A percentile compares a stretch with the other conserved stretches of the same genome.
phyloP scores from a whole-genome alignment of 2,797 vertebrate species.

The Pipistrellus nathusii region DNA sequence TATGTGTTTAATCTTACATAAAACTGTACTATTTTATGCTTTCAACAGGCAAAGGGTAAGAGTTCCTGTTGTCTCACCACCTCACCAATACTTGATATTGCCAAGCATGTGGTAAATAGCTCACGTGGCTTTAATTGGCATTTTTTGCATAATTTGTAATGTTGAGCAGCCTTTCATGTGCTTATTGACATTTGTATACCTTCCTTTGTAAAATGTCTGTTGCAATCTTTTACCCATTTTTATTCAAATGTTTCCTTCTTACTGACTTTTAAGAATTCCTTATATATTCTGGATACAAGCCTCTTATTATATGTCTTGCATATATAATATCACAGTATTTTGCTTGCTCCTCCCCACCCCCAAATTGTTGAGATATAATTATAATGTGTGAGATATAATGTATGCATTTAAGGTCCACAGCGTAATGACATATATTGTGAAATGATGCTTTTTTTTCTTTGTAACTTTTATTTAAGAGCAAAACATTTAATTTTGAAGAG shows the following conservation, averaged over 20 bases:
- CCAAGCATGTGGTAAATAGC: background rate
- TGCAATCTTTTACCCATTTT: constrained; percentile 17
- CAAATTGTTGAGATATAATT: background rate
- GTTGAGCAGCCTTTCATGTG: background rate
- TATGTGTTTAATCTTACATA: background rate
- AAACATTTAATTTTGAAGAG: constrained; percentile 57
- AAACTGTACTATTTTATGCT: background rate
- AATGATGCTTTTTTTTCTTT: constrained; percentile 24
- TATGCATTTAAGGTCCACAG: background rate
- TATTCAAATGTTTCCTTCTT: constrained; percentile 37
- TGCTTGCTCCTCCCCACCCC: background rate
- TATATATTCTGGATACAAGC: background rate
- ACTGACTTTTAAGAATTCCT: background rate
- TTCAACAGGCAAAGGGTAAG: background rate
- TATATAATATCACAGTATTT: constrained; percentile 1
- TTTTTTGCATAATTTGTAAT: constrained; percentile 20
- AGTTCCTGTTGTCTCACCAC: background rate
- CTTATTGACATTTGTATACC: background rate
- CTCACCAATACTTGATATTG: background rate
- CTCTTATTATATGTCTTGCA: background rate
- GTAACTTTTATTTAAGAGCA: constrained; percentile 41
- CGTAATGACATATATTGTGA: background rate
- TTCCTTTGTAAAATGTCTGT: constrained; percentile 1
- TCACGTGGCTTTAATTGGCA: background rate
- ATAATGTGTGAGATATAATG: background rate